Conservation (phyloP, 2,113 vertebrate species). For the Passerina amoena region DNA sequence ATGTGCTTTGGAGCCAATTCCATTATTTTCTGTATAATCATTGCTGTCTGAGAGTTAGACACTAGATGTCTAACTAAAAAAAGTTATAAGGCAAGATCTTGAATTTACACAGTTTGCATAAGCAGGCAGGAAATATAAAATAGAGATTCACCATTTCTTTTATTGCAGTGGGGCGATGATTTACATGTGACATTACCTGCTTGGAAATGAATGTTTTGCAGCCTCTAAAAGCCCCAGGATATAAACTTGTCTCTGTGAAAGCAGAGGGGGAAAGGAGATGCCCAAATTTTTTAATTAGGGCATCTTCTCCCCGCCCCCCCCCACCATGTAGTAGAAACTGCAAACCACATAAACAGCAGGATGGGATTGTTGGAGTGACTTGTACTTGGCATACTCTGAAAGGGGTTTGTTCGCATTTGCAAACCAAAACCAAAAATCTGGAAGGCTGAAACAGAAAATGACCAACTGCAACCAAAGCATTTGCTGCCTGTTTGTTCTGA, state of each 20-base stretch:
- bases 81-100: not conserved
- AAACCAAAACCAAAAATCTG: constrained; percentile 23
- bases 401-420: constrained; percentile 11
- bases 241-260: not conserved
- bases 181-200: constrained; percentile 29
- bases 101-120: not conserved
- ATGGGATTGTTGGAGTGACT: not conserved
- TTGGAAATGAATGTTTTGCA: not conserved
- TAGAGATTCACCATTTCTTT: not conserved
- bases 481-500: constrained; percentile 31
- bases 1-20: not conserved
- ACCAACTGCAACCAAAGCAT: not conserved
- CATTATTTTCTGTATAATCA: not conserved
- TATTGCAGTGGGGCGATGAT: not conserved
- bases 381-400: constrained; percentile 8
- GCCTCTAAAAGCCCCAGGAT: not conserved
- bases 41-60: not conserved
- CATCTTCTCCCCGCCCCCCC: not conserved
- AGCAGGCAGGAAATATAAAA: not conserved
- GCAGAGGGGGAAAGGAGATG: not conserved
- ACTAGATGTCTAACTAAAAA: not conserved
- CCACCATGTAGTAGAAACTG: not conserved
- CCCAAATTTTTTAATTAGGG: not conserved
- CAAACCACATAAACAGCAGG: not conserved
- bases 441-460: constrained; percentile 33